A percentile compares a stretch with the other conserved stretches of the same genome.
phyloP scores from a whole-genome alignment of 2,888 invertebrate genomes.

The Monopis laevigella region DNA sequence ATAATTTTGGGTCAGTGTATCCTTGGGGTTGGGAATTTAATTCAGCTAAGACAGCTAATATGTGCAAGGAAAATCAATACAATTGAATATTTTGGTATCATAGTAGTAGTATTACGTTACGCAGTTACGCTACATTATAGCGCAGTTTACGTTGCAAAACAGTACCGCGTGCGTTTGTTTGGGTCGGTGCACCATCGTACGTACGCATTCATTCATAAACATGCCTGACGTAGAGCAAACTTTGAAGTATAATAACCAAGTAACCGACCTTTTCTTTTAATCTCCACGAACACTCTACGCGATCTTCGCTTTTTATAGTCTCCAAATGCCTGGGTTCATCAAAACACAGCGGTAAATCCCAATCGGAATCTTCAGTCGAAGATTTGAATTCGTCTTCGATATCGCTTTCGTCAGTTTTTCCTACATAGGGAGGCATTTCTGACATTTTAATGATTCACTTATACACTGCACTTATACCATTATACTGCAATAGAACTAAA shows the following conservation, averaged over 20 bases:
- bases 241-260: constrained; percentile 14
- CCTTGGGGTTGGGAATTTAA: no score
- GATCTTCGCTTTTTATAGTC: constrained; percentile 58
- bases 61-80: no score
- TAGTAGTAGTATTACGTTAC: no score
- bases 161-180: constrained; percentile 56
- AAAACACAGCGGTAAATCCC: constrained; percentile 77
- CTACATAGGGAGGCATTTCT: constrained; percentile 63
- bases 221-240: no score
- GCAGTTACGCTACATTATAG: no score
- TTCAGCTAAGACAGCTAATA: no score
- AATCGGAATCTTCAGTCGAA: constrained; percentile 65
- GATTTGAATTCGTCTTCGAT: constrained; percentile 49
- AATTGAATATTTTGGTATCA: no score
- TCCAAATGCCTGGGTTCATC: constrained; percentile 70
- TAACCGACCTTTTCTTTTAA: constrained; percentile 84
- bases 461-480: constrained; percentile 11
- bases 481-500: neutral
- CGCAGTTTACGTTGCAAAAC: no score
- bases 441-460: constrained; percentile 44
- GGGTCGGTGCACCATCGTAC: constrained; percentile 25
- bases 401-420: constrained; percentile 42
- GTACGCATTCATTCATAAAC: neutral
- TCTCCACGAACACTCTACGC: constrained; percentile 88
- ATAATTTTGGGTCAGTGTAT: no score